Conservation (phyloP, 1,140 invertebrate species). For the Polyergus mexicanus region DNA sequence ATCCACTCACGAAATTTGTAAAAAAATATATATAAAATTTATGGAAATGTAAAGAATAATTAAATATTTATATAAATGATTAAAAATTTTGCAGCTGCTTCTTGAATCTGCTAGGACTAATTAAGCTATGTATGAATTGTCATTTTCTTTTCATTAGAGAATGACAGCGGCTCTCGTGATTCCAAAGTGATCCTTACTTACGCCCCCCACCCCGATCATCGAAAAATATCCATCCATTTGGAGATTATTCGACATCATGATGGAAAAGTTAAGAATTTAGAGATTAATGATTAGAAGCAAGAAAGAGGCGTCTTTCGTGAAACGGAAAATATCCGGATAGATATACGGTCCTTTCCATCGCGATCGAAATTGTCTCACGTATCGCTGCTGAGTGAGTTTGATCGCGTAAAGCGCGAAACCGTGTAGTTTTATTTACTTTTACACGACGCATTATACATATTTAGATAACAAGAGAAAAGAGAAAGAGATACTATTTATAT, state of each 20-base stretch:
- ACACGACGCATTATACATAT: constrained; percentile 57
- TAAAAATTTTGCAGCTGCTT: not conserved
- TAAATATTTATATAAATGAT: not conserved
- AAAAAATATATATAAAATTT: no score
- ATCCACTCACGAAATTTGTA: no score
- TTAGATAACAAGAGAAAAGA: constrained; percentile 56
- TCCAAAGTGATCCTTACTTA: constrained; percentile 44
- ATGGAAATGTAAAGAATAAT: not conserved
- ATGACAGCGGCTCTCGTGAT: constrained; percentile 20
- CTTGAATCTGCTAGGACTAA: constrained; percentile 15
- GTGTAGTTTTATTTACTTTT: constrained; percentile 66
- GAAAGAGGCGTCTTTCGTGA: not conserved
- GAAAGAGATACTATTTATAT: constrained; percentile 70
- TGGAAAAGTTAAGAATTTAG: not conserved
- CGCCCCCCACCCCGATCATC: constrained; percentile 62
- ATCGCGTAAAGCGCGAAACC: not conserved
- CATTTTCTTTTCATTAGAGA: not conserved
- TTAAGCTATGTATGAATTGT: not conserved
- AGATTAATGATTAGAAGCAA: not conserved
- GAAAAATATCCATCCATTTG: constrained; percentile 71
- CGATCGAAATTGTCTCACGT: constrained; percentile 5
- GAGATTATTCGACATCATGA: constrained; percentile 34
- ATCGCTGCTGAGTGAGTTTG: not conserved
- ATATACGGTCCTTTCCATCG: constrained; percentile 4
- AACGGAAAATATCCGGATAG: not conserved